Percentiles rank a stretch among this genome's conserved stretches.
These are phyloP conservation scores for Pogonus chalceus DNA, from an alignment of 1,140 invertebrate species.

Conservation along the genomic window DNA sequence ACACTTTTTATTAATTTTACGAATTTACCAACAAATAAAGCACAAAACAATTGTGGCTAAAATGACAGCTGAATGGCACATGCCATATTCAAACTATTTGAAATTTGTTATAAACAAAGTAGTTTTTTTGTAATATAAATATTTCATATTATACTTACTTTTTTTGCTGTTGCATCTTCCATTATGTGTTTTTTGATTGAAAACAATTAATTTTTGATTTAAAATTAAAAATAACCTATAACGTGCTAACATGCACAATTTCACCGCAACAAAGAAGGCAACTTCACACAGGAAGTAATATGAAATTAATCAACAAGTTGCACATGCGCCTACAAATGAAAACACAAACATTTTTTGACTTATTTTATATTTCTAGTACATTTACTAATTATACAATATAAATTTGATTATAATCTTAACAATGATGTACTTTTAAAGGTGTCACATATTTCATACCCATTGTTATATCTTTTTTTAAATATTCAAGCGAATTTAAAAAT, in stretches of 20 bases:
- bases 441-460: not conserved
- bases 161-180: conserved; percentile 1
- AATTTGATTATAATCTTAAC: not conserved
- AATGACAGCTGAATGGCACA: not conserved
- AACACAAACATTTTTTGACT: not conserved
- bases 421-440: not conserved
- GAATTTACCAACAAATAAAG: too few relatives aligned
- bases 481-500: too few relatives aligned
- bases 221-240: conserved; percentile 8
- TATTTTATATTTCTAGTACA: not conserved
- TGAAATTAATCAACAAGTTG: too few relatives aligned
- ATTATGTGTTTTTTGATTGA: not conserved
- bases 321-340: not conserved
- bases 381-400: not conserved
- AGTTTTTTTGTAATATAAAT: not conserved
- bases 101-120: too few relatives aligned
- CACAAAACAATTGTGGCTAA: too few relatives aligned
- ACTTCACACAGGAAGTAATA: not conserved
- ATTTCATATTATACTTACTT: not conserved
- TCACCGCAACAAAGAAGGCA: not conserved
- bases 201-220: not conserved
- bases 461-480: not conserved
- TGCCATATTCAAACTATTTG: too few relatives aligned
- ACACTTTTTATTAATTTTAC: too few relatives aligned
- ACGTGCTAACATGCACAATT: not conserved